phyloP scores from a whole-genome alignment of 2,113 vertebrate genomes.

The Papio anubis region DNA sequence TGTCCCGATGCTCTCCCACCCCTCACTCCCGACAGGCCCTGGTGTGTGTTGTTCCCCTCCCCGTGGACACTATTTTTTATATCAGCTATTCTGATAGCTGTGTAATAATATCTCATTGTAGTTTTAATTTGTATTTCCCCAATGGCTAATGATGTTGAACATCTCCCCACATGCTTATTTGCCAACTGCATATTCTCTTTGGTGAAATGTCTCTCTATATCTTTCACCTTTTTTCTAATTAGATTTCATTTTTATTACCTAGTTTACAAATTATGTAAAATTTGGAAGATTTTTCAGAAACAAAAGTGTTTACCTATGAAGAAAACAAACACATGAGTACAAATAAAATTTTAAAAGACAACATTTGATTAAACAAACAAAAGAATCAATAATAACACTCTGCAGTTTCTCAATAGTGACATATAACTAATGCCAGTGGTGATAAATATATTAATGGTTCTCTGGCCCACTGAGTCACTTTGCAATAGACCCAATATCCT shows the following conservation, averaged over 20 bases:
- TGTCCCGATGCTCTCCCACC: too few species aligned
- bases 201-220: background rate
- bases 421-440: constrained; percentile 19
- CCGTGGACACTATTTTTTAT: background rate
- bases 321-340: background rate
- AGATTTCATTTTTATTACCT: background rate
- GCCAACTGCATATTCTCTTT: background rate
- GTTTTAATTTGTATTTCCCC: background rate
- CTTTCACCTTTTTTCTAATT: background rate
- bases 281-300: background rate
- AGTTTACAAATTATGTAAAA: background rate
- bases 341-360: background rate
- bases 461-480: background rate
- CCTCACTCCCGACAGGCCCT: too few species aligned
- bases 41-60: too few species aligned
- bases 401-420: background rate
- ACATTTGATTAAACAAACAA: background rate
- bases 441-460: background rate
- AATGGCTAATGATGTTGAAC: background rate
- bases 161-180: background rate
- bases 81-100: background rate
- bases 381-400: background rate
- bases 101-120: background rate
- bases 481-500: constrained; percentile 18
- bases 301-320: background rate